Evolutionary conservation across 92 coral and sea anemone genomes (phyloP).

Genomic region (Epizoanthus rinbou): DNA sequence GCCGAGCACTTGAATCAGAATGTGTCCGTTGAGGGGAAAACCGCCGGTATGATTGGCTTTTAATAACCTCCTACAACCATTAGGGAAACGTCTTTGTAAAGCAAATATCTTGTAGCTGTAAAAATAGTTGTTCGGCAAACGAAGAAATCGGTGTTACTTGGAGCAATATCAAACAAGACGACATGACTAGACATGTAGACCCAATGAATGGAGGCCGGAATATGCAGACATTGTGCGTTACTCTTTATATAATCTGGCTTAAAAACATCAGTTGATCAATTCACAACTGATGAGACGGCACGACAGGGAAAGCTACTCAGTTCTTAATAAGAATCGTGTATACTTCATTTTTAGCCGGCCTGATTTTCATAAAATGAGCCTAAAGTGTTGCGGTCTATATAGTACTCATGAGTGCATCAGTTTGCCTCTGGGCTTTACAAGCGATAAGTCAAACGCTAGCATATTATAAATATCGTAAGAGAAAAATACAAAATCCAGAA

Average conservation of each 20-base stretch:
- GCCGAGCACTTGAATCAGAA: not conserved
- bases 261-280: too few species aligned
- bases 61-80: not conserved
- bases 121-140: not conserved
- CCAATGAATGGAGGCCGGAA: not conserved
- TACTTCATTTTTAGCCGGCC: too few species aligned
- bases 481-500: not conserved
- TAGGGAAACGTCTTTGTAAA: not conserved
- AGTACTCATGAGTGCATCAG: too few species aligned
- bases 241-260: too few species aligned
- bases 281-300: too few species aligned
- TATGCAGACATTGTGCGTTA: too few species aligned
- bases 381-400: too few species aligned
- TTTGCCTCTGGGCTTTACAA: too few species aligned
- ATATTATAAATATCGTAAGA: not conserved
- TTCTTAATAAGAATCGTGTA: too few species aligned
- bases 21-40: not conserved
- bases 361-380: too few species aligned
- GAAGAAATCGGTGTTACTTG: not conserved
- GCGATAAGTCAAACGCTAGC: too few species aligned
- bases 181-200: conserved; percentile 29
- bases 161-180: conserved; percentile 16
- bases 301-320: too few species aligned
- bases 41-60: not conserved
- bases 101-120: not conserved